These are phyloP conservation scores for Indicator indicator DNA, from an alignment of 2,113 vertebrate species.

Conservation along the genomic window DNA sequence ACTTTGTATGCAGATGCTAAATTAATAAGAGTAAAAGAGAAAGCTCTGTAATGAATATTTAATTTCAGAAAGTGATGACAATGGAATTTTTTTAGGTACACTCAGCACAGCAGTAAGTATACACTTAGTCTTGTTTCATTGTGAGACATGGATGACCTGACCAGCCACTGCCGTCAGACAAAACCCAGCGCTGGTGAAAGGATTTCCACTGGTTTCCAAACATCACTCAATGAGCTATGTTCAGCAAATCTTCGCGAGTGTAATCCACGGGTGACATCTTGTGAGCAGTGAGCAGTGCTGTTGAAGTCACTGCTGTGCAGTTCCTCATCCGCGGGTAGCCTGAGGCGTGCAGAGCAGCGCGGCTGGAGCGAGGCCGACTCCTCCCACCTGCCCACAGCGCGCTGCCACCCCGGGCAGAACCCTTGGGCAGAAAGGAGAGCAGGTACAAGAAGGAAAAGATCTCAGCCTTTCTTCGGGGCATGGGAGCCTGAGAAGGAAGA, in stretches of 20 bases:
- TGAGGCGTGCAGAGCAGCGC: fast-evolving
- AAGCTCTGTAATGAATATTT: background rate
- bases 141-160: background rate
- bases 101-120: background rate
- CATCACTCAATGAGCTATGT: fast-evolving
- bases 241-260: fast-evolving
- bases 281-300: background rate
- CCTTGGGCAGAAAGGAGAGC: background rate
- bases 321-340: fast-evolving
- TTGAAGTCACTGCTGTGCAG: fast-evolving
- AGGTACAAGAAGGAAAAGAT: too few species aligned
- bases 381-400: too few species aligned
- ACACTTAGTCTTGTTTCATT: background rate
- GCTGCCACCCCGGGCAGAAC: too few species aligned
- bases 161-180: fast-evolving
- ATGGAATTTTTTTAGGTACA: background rate
- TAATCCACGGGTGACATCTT: background rate
- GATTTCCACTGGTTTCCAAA: background rate
- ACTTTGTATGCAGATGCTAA: background rate
- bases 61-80: background rate
- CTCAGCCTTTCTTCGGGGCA: fast-evolving
- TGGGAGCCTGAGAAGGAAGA: fast-evolving
- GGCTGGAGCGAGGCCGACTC: fast-evolving
- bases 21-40: background rate
- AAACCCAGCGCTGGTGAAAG: fast-evolving